Evolutionary conservation across 2,888 invertebrate species (phyloP), one percentile per base, ranked within the genome.

Genomic region (Linnaemya vulpina): DNA sequence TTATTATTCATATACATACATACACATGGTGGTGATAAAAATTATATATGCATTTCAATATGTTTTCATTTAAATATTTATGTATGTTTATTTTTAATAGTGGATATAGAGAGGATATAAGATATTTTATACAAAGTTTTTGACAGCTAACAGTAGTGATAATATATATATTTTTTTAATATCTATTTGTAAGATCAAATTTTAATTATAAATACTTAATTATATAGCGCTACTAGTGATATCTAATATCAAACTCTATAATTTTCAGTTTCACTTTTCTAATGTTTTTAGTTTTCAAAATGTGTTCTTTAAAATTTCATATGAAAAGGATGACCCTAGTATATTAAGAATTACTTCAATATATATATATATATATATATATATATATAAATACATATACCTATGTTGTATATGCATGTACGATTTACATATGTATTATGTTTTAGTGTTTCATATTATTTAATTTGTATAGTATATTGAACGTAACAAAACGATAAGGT

Each of bases 401-500:
- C 22, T 49, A 11, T 43, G 53, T 30, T 35, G 22, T 46, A 30
- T 55, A 35, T 49, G 46, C 65, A 46, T 22, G 38, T 35, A 46
- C 15, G 38, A 17, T 62, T 17, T 65, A n/a, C n/a, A n/a, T n/a
- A n/a, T n/a, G n/a, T n/a, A n/a, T n/a, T n/a, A 55, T 53, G 9
- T 53, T 75, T 55, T 30, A 60, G 43, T 58, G 5, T 38, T 58
- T 46, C n/a, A 11, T 15, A 30, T 30, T 58, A 38, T 38, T 4
- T 71, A 43, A 25, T 13, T 25, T 65, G 15, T 65, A 43, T 70
- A 55, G n/a, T 51, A 20, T 75, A 70, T 67, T 60, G 46, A 55
- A 60, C 60, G 68, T 68, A 75, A 77, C 60, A 74, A 79, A 80
- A 74, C 30, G 43, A 58, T 58, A 79, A 68, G 81, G 86, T 87